Base-by-base conservation (phyloP, 1,140 invertebrate genomes). In the Conus betulinus region DNA sequence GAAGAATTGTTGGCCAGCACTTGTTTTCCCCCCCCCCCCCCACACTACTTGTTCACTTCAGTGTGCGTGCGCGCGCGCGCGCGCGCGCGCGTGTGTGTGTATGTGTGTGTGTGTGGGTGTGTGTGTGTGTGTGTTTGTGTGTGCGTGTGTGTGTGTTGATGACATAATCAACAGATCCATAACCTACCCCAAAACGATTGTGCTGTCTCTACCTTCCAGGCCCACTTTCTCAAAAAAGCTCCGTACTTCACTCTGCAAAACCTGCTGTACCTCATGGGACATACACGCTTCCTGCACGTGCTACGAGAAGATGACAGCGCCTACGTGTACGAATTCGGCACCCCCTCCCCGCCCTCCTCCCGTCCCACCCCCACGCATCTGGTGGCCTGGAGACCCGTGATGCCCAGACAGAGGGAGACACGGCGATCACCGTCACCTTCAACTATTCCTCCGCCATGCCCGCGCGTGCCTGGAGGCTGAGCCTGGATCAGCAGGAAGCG, bases 351-450 rank as follows among this genome's bases (percentile, higher is more conserved):
- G 8, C 17, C 55, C 3, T 53, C 87, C n/a, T n/a, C 17, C 1
- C 15, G 8, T 15, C 39, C 4, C 52, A 71, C 20, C 15, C 17
- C 11, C 6, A 84, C 92, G 15, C 90, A 92, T 57, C 8, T 93
- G 20, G n/a, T 91, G n/a, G 92, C 90, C 39, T 93, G 92, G 92
- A 87, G 91, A 63, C 92, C 92, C 20, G 60, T 91, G 23, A 90
- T 63, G 84, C 83, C 71, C 57, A 52, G 3, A 79, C 81, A 17
- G 74, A 71, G 55, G 83, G 87, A 53, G 67, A 71, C 6, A 63
- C 8, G 20, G 87, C 63, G 20, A n/a, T 88, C 11, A 74, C 51
- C 23, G 60, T 89, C 23, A 63, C 82, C 55, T 84, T 84, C 55
- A 5, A 10, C 57, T 81, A 81, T 23, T 76, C 85, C n/a, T 83